phyloP scores from a whole-genome alignment of 2,888 invertebrate species.

The Agrochola lychnidis region DNA sequence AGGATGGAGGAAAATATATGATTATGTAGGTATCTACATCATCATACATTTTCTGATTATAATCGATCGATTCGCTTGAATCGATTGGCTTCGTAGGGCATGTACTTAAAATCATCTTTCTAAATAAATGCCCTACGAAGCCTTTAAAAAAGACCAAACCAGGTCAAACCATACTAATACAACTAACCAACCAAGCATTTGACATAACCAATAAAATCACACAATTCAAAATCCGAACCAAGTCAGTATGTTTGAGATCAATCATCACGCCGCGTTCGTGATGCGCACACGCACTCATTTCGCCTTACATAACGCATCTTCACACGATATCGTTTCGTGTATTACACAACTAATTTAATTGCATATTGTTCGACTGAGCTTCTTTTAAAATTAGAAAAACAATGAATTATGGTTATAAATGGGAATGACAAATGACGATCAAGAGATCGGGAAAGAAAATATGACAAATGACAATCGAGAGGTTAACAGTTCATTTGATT shows the following conservation, averaged over 20 bases:
- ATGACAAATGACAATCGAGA: slow-evolving; percentile 1
- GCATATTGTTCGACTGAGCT: slow-evolving; percentile 54
- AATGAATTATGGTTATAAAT: slow-evolving; percentile 1
- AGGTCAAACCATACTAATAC: neutral
- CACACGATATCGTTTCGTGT: slow-evolving; percentile 61
- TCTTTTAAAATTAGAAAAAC: slow-evolving; percentile 3
- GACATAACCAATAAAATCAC: slow-evolving; percentile 15
- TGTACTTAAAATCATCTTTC: neutral
- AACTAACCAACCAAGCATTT: neutral
- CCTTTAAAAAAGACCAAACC: neutral
- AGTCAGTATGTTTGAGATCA: slow-evolving; percentile 48
- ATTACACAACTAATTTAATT: slow-evolving; percentile 53
- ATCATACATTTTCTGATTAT: too few relatives aligned
- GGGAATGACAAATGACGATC: slow-evolving; percentile 17
- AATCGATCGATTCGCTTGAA: too few relatives aligned
- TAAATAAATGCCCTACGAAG: too few relatives aligned
- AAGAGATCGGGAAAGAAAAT: too few relatives aligned
- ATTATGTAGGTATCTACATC: too few relatives aligned
- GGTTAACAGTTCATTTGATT: too few relatives aligned
- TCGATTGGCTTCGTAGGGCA: too few relatives aligned
- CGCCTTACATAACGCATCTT: slow-evolving; percentile 58
- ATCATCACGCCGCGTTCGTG: slow-evolving; percentile 44
- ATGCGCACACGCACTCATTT: slow-evolving; percentile 45
- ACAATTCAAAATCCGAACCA: slow-evolving; percentile 38
- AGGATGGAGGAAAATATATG: too few relatives aligned